phyloP scores from a whole-genome alignment of 2,113 vertebrate genomes.

The Odontophorus gujanensis region DNA sequence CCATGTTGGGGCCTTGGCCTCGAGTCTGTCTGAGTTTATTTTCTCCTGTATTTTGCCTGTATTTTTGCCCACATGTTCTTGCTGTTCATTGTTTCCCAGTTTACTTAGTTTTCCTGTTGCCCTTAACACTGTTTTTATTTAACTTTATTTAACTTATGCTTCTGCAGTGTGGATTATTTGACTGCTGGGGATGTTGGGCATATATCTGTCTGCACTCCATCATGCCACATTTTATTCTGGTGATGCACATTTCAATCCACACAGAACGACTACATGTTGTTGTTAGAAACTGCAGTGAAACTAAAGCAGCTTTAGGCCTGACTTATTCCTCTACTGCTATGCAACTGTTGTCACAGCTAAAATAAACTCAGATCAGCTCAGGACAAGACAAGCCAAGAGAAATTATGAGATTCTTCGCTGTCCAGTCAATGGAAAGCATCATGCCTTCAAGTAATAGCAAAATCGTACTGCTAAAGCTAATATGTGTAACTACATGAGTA shows the following conservation, averaged over 20 bases:
- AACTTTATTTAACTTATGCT: background rate
- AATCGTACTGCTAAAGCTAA: background rate
- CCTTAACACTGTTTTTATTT: background rate
- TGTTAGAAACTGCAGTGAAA: background rate
- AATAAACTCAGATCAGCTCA: background rate
- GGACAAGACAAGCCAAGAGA: background rate
- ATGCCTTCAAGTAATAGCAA: background rate
- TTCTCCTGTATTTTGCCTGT: background rate
- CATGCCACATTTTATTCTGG: background rate
- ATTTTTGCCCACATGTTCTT: background rate
- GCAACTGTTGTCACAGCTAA: background rate
- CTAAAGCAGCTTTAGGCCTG: background rate
- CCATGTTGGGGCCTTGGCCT: background rate
- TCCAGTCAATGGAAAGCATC: accelerated
- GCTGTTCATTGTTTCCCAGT: background rate
- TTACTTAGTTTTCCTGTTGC: background rate
- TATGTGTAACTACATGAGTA: background rate
- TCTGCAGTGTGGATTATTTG: background rate
- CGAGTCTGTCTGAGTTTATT: background rate
- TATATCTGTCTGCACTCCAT: background rate
- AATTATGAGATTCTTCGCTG: background rate
- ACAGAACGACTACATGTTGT: background rate
- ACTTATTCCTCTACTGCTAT: background rate
- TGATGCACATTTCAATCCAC: background rate
- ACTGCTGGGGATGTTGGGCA: background rate